Base-by-base conservation (phyloP, 2,113 vertebrate species). In the Vidua chalybeata region DNA sequence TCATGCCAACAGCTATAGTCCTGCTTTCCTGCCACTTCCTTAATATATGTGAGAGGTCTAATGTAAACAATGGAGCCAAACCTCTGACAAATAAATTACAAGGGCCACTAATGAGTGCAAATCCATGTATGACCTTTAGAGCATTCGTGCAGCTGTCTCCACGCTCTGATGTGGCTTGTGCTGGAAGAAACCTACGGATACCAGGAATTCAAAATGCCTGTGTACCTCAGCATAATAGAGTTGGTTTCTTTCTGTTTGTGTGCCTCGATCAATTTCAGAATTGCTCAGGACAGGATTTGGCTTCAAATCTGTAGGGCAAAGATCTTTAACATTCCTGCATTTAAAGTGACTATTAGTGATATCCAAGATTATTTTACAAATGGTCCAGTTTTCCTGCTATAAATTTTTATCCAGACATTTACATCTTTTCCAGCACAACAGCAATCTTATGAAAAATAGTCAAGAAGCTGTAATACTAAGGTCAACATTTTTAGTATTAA, bases 401-500 rank as follows among this genome's bases (percentile, higher is more conserved):
- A 67, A 89, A 62, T 78, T 59, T 81, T 94, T 74, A 83, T 14
- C 43, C 51, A 92, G 73, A 84, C 33, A 33, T 96, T 94, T 88
- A n/a, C 33, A 80, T 90, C 61, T 96, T 88, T 87, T 89, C 24
- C 49, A 92, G 75, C 14, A 87, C 46, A 94, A 83, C 22, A 92
- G 23, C 68, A 93, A 49, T 85, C 59, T 49, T 23, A 83, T 74
- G 74, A 95, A 97, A 95, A 97, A 94, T 41, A 96, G 72, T 93
- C 89, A 96, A 94, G 94, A 96, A 95, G 81, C n/a, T 89, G 64
- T 17, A 90, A 56, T 85, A 86, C 49, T 78, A 72, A 97, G 96
- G 96, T 97, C 95, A 97, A 96, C 33, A 84, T 73, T 96, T 96
- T 94, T 95, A 96, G 80, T 87, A 98, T 96, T 97, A 97, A 97